These are phyloP conservation scores for Cistogaster globosa DNA, from an alignment of 2,888 invertebrate genomes.

Conservation along the genomic window DNA sequence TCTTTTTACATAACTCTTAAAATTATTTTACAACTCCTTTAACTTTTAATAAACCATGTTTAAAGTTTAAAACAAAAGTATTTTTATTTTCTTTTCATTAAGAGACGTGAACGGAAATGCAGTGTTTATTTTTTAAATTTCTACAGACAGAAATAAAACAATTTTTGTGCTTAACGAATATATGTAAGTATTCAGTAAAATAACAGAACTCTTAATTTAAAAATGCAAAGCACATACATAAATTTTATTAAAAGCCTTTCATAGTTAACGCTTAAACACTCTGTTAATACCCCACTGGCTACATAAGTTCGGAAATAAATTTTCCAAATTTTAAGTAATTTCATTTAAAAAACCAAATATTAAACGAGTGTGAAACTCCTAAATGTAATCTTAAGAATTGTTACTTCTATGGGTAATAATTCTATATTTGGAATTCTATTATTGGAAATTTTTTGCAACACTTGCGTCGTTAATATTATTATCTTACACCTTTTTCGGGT, in stretches of 20 bases:
- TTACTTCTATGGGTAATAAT: no score
- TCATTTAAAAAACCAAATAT: no score
- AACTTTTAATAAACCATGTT: slow-evolving; percentile 18
- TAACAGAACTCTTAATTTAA: neutral
- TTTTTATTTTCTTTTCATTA: slow-evolving; percentile 1
- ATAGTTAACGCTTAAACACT: neutral
- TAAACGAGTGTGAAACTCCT: no score
- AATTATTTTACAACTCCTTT: neutral
- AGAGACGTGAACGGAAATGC: slow-evolving; percentile 55
- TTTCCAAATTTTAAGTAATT: no score
- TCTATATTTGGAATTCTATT: no score
- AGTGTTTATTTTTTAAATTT: slow-evolving; percentile 10
- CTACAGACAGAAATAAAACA: neutral
- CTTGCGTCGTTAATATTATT: no score
- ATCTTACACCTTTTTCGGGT: no score
- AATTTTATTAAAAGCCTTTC: neutral
- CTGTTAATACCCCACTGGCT: no score
- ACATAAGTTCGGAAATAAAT: no score
- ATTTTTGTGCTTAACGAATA: neutral
- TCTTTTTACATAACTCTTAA: no score
- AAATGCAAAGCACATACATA: slow-evolving; percentile 30
- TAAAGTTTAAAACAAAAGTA: neutral
- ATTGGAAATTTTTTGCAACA: no score
- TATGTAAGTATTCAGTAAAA: neutral
- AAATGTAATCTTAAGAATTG: no score